phyloP scores from a whole-genome alignment of 2,888 invertebrate species.

The Acleris literana region DNA sequence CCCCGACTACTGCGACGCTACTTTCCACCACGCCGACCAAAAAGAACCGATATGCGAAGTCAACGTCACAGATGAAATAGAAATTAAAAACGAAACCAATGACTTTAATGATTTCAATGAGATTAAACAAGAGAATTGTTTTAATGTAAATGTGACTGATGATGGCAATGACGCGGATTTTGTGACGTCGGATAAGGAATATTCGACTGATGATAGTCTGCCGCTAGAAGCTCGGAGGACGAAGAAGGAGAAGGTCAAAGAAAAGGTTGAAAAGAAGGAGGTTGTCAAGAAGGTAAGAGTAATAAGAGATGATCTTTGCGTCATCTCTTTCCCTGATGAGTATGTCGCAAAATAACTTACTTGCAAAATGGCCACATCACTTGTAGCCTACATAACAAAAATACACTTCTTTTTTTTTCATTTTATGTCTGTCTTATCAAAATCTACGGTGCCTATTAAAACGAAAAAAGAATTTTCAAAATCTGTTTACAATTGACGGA shows the following conservation, averaged over 20 bases:
- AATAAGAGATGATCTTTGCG: background rate
- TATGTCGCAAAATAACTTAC: too few species aligned
- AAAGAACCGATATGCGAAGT: slow-evolving; percentile 25
- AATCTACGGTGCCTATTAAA: too few species aligned
- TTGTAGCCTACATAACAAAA: too few species aligned
- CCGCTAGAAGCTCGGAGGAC: slow-evolving; percentile 50
- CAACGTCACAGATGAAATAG: slow-evolving; percentile 31
- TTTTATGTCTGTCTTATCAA: too few species aligned
- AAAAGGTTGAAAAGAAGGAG: slow-evolving; percentile 35
- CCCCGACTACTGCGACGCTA: slow-evolving; percentile 48
- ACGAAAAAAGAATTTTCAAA: too few species aligned
- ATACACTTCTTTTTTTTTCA: too few species aligned
- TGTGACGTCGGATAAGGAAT: slow-evolving; percentile 43
- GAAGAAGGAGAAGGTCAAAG: slow-evolving; percentile 38
- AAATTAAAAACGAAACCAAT: slow-evolving; percentile 41
- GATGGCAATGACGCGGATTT: slow-evolving; percentile 37
- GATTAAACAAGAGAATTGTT: slow-evolving; percentile 42
- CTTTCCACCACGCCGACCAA: slow-evolving; percentile 40
- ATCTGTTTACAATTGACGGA: too few species aligned
- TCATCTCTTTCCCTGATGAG: background rate
- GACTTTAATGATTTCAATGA: slow-evolving; percentile 21
- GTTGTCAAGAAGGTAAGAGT: slow-evolving; percentile 25
- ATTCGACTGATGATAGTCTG: slow-evolving; percentile 61
- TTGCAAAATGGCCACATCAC: too few species aligned
- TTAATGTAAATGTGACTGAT: slow-evolving; percentile 39